Percentiles rank a stretch among this genome's conserved stretches.
phyloP scores from a whole-genome alignment of 2,113 vertebrate species.

The Ursus arctos region DNA sequence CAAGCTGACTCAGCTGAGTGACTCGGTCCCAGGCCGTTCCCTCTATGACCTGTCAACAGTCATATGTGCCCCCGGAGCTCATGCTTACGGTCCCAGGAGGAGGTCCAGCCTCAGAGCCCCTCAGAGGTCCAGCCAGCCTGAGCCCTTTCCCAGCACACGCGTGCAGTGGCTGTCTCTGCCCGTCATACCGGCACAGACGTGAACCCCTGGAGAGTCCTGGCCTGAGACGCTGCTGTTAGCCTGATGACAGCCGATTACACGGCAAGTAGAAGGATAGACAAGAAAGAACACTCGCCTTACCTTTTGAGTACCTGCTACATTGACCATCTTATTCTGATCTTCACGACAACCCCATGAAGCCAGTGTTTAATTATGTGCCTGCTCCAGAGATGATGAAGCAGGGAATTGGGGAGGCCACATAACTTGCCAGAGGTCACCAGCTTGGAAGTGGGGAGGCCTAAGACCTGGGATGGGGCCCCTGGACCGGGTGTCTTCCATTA shows the following conservation, averaged over 20 bases:
- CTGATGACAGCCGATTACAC: fast-evolving
- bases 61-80: fast-evolving
- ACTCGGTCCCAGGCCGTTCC: fast-evolving
- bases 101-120: fast-evolving
- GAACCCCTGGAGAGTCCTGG: not conserved
- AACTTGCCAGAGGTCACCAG: not conserved
- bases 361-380: not conserved
- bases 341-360: not conserved
- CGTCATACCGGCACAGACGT: fast-evolving
- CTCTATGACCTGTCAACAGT: not conserved
- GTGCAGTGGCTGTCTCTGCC: not conserved
- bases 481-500: fast-evolving
- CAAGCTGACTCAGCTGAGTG: not conserved
- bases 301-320: fast-evolving
- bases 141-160: not conserved
- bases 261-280: not conserved
- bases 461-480: fast-evolving
- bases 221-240: not conserved
- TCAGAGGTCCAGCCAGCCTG: not conserved
- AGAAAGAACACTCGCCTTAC: not conserved
- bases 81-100: not conserved
- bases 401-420: not conserved
- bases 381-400: fast-evolving
- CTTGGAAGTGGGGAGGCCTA: not conserved
- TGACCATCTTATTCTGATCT: fast-evolving